phyloP scores from a whole-genome alignment of 2,113 vertebrate species.

The Sakesphorus luctuosus region DNA sequence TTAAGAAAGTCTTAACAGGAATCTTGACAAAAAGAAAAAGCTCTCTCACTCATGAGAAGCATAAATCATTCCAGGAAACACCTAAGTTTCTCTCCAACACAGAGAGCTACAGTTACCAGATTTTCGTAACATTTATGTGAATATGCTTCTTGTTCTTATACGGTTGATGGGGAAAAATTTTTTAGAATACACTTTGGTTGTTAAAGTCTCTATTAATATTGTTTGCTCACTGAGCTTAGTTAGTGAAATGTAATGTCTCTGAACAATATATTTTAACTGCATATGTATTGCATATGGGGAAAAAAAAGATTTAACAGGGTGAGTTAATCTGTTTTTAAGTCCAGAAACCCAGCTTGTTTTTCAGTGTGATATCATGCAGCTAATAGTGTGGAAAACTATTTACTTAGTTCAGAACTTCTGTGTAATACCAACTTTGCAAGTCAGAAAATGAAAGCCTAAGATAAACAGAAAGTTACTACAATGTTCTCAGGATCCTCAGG shows the following conservation, averaged over 20 bases:
- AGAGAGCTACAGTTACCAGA: neutral
- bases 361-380: neutral
- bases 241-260: neutral
- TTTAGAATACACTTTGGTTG: neutral
- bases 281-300: neutral
- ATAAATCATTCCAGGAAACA: neutral
- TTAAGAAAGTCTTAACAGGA: neutral
- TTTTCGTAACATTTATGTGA: neutral
- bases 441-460: neutral
- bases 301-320: neutral
- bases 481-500: neutral
- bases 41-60: neutral
- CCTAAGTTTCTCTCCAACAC: neutral
- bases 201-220: neutral
- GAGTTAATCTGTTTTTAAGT: neutral
- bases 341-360: neutral
- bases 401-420: neutral
- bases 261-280: neutral
- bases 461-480: neutral
- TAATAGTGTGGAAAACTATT: neutral
- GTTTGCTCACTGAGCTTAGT: neutral
- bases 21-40: conserved; percentile 43
- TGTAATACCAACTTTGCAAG: neutral
- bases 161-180: neutral
- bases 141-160: neutral